phyloP scores from a whole-genome alignment of 2,888 invertebrate species.

The Epistrophella euchroma region DNA sequence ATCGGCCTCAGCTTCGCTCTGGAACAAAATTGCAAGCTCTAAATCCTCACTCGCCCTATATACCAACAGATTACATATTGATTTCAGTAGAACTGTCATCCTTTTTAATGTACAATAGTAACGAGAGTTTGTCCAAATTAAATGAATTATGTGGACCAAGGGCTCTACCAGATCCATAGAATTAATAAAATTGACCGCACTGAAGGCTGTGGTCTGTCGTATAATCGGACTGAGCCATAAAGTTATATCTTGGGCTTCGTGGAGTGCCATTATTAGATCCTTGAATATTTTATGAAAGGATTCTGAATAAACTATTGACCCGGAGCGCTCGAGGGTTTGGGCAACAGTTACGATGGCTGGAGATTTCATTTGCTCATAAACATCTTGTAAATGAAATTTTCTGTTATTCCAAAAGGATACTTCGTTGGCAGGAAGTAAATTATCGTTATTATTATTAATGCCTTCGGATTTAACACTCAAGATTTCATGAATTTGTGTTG shows the following conservation, averaged over 20 bases:
- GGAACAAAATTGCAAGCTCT: conserved; percentile 92
- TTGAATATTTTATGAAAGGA: conserved; percentile 92
- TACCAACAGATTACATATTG: conserved; percentile 93
- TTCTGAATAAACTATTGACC: conserved; percentile 90
- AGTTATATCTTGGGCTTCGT: conserved; percentile 94
- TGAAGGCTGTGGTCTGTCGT: conserved; percentile 85
- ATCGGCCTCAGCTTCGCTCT: conserved; percentile 92
- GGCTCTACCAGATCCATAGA: conserved; percentile 86
- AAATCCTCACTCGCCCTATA: conserved; percentile 90
- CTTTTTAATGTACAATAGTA: conserved; percentile 89
- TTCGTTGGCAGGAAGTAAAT: conserved; percentile 88
- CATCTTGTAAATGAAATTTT: conserved; percentile 92
- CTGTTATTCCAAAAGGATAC: conserved; percentile 93
- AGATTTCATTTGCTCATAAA: conserved; percentile 93
- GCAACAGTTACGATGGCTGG: conserved; percentile 93
- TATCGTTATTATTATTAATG: conserved; percentile 58
- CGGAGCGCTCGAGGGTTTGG: conserved; percentile 89
- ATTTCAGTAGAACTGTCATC: conserved; percentile 90
- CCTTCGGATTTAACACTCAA: conserved; percentile 78
- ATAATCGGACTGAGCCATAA: conserved; percentile 91
- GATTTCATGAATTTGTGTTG: conserved; percentile 88
- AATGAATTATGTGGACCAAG: conserved; percentile 92
- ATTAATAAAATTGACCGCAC: conserved; percentile 89
- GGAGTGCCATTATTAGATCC: conserved; percentile 89
- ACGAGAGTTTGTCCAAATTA: conserved; percentile 93